These are phyloP conservation scores for Sceloporus tristichus DNA, from an alignment of 2,113 vertebrate genomes.

Conservation along the genomic window DNA sequence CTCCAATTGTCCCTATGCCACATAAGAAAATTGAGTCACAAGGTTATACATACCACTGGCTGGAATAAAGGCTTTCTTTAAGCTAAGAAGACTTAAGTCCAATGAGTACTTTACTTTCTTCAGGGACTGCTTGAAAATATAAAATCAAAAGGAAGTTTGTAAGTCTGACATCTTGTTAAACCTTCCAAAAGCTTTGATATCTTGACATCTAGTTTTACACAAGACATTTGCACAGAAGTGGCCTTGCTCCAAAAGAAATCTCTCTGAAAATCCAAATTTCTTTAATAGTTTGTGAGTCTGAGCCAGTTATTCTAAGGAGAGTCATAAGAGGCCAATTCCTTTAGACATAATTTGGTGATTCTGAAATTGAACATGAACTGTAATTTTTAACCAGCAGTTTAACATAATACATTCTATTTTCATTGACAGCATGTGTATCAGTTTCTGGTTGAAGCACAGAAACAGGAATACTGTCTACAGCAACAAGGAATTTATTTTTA, in stretches of 20 bases:
- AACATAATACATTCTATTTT: neutral
- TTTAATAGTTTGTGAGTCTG: slow-evolving; percentile 4
- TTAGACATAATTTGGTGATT: neutral
- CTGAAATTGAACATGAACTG: neutral
- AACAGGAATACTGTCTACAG: neutral
- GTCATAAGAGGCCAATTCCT: neutral
- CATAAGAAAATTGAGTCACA: neutral
- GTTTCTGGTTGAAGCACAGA: neutral
- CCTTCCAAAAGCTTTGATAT: neutral
- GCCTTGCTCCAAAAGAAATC: slow-evolving; percentile 5
- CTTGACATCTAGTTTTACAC: neutral
- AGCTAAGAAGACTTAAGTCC: neutral
- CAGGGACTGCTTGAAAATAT: neutral
- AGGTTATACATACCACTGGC: neutral
- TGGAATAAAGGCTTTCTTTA: neutral
- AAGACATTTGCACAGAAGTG: neutral
- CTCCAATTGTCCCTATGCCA: neutral
- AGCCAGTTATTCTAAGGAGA: neutral
- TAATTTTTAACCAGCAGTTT: slow-evolving; percentile 4
- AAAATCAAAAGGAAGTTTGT: neutral
- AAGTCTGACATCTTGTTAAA: neutral
- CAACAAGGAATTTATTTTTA: neutral
- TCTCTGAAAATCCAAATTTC: neutral
- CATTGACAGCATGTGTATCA: neutral
- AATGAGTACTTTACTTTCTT: neutral